Conservation (phyloP, 2,113 vertebrate species). For the Entelurus aequoreus region DNA sequence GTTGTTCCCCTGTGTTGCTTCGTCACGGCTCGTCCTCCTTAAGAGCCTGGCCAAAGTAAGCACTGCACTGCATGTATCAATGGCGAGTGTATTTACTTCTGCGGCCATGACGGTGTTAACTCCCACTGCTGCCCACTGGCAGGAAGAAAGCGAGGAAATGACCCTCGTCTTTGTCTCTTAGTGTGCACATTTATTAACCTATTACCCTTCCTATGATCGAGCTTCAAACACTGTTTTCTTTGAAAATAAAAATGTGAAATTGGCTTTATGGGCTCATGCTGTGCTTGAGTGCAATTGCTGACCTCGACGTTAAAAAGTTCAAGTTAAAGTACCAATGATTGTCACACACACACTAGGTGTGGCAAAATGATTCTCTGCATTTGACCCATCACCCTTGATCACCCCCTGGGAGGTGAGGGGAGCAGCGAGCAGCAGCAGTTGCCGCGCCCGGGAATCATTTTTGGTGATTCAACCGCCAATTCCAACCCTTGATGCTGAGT, state of each 20-base stretch:
- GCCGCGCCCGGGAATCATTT: too few species aligned
- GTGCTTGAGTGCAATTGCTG: neutral
- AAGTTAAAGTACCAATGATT: too few species aligned
- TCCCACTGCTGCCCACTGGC: conserved; percentile 6
- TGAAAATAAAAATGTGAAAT: neutral
- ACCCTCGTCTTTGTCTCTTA: neutral
- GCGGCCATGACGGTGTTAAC: conserved; percentile 8
- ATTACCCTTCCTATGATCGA: conserved; percentile 26
- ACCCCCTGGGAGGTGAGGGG: too few species aligned
- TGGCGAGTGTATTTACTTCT: conserved; percentile 4
- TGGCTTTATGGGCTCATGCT: too few species aligned
- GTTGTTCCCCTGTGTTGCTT: conserved; percentile 38
- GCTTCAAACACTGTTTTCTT: conserved; percentile 14
- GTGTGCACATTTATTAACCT: conserved; percentile 14
- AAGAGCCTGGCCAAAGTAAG: conserved; percentile 10
- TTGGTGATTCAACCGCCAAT: too few species aligned
- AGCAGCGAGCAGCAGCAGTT: too few species aligned
- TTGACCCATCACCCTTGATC: too few species aligned
- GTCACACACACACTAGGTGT: too few species aligned
- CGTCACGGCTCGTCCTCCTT: conserved; percentile 23
- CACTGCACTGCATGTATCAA: neutral
- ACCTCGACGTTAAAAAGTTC: neutral
- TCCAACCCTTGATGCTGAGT: too few species aligned
- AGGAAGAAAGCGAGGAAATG: conserved; percentile 20
- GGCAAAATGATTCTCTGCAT: too few species aligned